Base-by-base conservation (phyloP, 2,113 vertebrate genomes). In the Furnarius figulus region DNA sequence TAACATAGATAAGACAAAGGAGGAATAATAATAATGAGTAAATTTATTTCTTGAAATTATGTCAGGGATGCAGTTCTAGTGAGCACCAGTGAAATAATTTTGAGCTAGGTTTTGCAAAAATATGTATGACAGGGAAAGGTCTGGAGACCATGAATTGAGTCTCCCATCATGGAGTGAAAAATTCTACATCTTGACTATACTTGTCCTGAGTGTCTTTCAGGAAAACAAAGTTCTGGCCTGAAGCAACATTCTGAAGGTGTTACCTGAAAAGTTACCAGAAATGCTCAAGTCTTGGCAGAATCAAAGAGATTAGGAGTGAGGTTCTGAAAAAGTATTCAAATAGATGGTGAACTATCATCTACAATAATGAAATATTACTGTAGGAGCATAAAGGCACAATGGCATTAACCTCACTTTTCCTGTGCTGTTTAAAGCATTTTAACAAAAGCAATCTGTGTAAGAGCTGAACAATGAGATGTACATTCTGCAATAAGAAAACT, bases 41-140 rank as follows among this genome's bases (percentile, higher is more conserved):
- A n/a, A 88, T 56, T 59, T 35, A 42, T 35, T 71, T 82, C 8
- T n/a, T 52, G 8, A 72, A 75, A 13, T 74, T 18, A 8, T 42
- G 3, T 40, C 23, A 23, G 24, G 21, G 13, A 61, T 20, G 11
- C 19, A 24, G 24, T 52, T 90, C 28, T 70, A 50, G 31, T 31
- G 28, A 71, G 63, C 20, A 59, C 9, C 3, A 72, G 25, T 50
- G 28, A 72, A 92, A 67, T 49, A n/a, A 22, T 49, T 52, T 67
- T 67, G 42, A 71, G 15, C 8, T 25, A 3, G 9, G 5, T 74
- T 71, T 71, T 89, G 56, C 20, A 63, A 40, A 44, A 50, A 31
- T 47, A 18, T 30, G 0, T 42, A 4, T 73, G 14, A 13, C 2
- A 47, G 21, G 6, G 18, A 50, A 37, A 25, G 18, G 15, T 82